phyloP scores from a whole-genome alignment of 1,140 invertebrate species.

The Dufourea novaeangliae region DNA sequence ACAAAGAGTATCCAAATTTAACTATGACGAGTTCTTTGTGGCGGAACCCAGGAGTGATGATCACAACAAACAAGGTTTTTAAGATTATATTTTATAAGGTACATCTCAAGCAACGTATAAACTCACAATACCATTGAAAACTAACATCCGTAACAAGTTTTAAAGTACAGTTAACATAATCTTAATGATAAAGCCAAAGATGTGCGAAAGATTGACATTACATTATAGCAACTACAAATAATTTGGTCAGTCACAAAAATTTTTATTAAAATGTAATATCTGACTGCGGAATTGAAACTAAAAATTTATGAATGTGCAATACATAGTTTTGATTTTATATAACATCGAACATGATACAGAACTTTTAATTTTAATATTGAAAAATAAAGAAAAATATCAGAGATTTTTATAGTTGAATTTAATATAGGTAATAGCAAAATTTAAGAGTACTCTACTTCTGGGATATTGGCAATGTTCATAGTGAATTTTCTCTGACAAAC shows the following conservation, averaged over 20 bases:
- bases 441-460: slow-evolving; percentile 17
- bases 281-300: slow-evolving; percentile 5
- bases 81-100: slow-evolving; percentile 15
- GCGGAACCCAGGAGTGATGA: slow-evolving; percentile 26
- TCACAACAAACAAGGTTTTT: slow-evolving; percentile 10
- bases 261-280: slow-evolving; percentile 32
- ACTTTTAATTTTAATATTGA: background rate
- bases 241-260: slow-evolving; percentile 5
- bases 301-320: slow-evolving; percentile 50
- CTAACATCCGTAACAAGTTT: background rate
- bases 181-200: slow-evolving; percentile 30
- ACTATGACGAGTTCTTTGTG: background rate
- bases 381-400: background rate
- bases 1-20: slow-evolving; percentile 31
- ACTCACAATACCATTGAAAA: background rate
- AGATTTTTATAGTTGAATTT: background rate
- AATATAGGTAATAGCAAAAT: background rate
- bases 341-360: slow-evolving; percentile 15
- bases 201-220: slow-evolving; percentile 20
- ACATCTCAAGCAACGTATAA: slow-evolving; percentile 5
- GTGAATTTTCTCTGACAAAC: slow-evolving; percentile 14
- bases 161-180: background rate
- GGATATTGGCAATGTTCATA: slow-evolving; percentile 32
- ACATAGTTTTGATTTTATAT: slow-evolving; percentile 34
- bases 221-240: slow-evolving; percentile 22